Percentiles rank a stretch among this genome's conserved stretches.
Evolutionary conservation across 2,888 invertebrate genomes (phyloP).

Genomic region (Rotaria sp.): DNA sequence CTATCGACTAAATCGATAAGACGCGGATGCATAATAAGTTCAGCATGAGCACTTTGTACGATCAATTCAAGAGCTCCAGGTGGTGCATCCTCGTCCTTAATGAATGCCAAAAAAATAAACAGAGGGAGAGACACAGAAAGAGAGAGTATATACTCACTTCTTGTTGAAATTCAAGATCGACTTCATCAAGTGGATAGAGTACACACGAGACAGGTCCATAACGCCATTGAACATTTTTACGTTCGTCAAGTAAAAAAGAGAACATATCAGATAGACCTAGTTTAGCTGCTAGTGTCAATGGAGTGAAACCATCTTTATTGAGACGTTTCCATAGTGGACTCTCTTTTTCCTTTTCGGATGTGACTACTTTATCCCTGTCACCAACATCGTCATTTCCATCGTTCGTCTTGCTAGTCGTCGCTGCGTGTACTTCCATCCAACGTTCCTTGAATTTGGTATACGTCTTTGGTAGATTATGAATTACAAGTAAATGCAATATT

Average conservation of each 20-base stretch:
- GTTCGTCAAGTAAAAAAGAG: slow-evolving; percentile 88
- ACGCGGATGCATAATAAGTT: not conserved
- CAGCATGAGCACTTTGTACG: not conserved
- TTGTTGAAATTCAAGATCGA: slow-evolving; percentile 57
- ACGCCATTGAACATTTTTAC: slow-evolving; percentile 92
- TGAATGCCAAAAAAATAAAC: not conserved
- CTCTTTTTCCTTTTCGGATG: not conserved
- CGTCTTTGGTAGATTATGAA: not conserved
- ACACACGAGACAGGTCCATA: slow-evolving; percentile 88
- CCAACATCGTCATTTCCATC: not conserved
- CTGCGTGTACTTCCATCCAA: not conserved
- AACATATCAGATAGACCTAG: slow-evolving; percentile 84
- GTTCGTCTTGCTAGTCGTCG: not conserved
- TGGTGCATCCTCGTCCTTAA: not conserved
- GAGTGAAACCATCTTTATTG: slow-evolving; percentile 74
- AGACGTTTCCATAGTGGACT: slow-evolving; percentile 11
- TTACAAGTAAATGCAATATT: not conserved
- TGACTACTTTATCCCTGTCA: not conserved
- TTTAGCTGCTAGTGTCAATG: slow-evolving; percentile 83
- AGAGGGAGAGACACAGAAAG: not conserved
- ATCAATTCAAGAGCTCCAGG: not conserved
- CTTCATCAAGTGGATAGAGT: slow-evolving; percentile 84
- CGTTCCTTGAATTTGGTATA: not conserved
- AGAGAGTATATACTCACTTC: not conserved
- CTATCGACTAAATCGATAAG: not conserved